Conservation (phyloP, 1,140 invertebrate species). For the Diorhabda sublineata region DNA sequence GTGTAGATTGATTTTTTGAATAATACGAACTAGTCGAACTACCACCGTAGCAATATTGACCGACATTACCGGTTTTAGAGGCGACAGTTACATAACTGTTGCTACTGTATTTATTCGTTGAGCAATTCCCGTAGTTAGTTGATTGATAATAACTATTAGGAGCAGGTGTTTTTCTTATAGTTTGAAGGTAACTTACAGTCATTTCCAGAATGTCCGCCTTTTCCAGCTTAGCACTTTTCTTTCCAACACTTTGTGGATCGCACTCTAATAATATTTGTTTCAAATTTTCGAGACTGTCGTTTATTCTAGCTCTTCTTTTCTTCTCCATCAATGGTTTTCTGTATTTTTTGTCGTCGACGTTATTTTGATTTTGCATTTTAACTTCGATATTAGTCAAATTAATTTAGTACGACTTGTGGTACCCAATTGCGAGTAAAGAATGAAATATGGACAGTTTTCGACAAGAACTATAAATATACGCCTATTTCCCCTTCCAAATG, state of each 20-base stretch:
- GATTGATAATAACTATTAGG: neutral
- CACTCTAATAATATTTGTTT: conserved; percentile 57
- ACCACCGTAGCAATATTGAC: neutral
- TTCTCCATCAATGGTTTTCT: conserved; percentile 71
- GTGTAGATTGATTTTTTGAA: neutral
- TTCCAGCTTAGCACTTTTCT: conserved; percentile 56
- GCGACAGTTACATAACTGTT: neutral
- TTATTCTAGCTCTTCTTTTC: conserved; percentile 62
- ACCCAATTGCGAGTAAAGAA: neutral
- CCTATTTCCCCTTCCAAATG: neutral
- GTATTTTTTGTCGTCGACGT: conserved; percentile 41
- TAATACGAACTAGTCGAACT: neutral
- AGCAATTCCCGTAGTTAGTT: neutral
- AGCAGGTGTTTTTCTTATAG: neutral
- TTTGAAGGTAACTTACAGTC: conserved; percentile 55
- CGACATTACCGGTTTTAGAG: neutral
- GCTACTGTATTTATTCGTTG: neutral
- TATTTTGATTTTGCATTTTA: neutral
- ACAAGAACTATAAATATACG: neutral
- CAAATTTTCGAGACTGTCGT: conserved; percentile 60
- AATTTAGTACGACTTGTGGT: no score
- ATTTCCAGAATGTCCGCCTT: conserved; percentile 67
- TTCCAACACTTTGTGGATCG: conserved; percentile 38
- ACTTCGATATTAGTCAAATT: neutral
- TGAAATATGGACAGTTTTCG: neutral